Percentiles rank a stretch among this genome's conserved stretches.
phyloP scores from a whole-genome alignment of 1,140 invertebrate genomes.

The Prorops nasuta region DNA sequence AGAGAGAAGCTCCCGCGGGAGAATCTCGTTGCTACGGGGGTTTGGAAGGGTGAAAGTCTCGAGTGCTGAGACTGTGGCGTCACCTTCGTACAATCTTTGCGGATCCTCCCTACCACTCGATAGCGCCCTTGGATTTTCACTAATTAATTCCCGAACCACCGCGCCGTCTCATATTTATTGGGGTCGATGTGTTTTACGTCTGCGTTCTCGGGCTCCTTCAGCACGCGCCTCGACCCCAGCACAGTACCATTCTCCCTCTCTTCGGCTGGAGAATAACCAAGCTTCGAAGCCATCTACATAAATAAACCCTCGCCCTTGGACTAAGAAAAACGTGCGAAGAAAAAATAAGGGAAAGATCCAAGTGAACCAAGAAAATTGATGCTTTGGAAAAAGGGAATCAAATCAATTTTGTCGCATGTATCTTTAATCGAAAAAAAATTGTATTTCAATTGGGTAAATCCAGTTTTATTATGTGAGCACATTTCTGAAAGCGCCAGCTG shows the following conservation, averaged over 20 bases:
- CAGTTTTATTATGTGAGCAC: background rate
- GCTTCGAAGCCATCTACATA: too few relatives aligned
- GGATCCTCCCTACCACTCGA: background rate
- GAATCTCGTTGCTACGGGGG: too few relatives aligned
- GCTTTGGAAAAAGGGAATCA: too few relatives aligned
- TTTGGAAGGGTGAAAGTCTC: background rate
- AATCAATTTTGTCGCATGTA: too few relatives aligned
- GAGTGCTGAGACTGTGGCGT: background rate
- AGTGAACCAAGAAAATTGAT: too few relatives aligned
- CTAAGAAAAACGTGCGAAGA: too few relatives aligned
- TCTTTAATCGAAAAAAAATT: background rate
- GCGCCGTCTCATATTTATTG: background rate
- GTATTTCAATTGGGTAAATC: background rate
- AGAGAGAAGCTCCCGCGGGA: background rate
- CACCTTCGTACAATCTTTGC: background rate
- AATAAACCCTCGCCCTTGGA: too few relatives aligned
- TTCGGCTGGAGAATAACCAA: too few relatives aligned
- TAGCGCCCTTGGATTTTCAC: background rate
- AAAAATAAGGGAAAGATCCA: too few relatives aligned
- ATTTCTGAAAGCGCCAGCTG: background rate
- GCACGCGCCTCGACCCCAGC: too few relatives aligned
- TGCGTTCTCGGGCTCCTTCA: too few relatives aligned
- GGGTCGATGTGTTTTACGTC: background rate
- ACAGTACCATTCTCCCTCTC: too few relatives aligned
- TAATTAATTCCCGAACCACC: background rate